Base-by-base conservation (phyloP, 1,140 invertebrate species). In the Orussus abietinus region DNA sequence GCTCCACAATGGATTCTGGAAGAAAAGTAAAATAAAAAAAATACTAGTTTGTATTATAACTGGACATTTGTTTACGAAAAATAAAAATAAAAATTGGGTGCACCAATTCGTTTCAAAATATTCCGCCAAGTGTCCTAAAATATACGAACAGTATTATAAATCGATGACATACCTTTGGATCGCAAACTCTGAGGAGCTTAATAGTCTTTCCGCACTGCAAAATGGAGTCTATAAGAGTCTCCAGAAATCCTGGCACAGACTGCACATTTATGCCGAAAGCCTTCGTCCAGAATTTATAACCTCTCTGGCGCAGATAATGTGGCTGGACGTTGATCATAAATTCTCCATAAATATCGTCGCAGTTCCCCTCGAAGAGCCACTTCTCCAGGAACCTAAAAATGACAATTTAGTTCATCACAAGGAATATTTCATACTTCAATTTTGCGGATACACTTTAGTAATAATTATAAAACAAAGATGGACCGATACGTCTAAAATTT, bases 361-460 rank as follows among this genome's bases (percentile, higher is more conserved):
- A 66, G 39, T 75, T 70, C 1, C 80, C 80, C 57, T 81, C 78
- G 41, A 82, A 82, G 49, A 82, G 75, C 69, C 80, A 82, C 43
- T 75, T 68, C 53, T 81, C 73, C n/a, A 82, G 70, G 42, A 81
- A 77, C 47, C 79, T 80, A 40, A 1, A 65, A 66, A 41, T 43
- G 39, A 40, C 15, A 40, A 53, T 31, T 51, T 15, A 37, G 22
- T 19, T 12, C 26, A 36, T 2, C 17, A 39, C 9, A 14, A 44
- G n/a, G n/a, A n/a, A n/a, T n/a, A n/a, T n/a, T n/a, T n/a, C n/a
- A n/a, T n/a, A n/a, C n/a, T n/a, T n/a, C n/a, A n/a, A n/a, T n/a
- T n/a, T n/a, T n/a, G n/a, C n/a, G n/a, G n/a, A n/a, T n/a, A n/a
- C n/a, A n/a, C 3, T 40, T 2, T 40, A 38, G n/a, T n/a, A 41